Evolutionary conservation across 2,797 vertebrate species (phyloP).

Genomic region (Esox masquinongy): DNA sequence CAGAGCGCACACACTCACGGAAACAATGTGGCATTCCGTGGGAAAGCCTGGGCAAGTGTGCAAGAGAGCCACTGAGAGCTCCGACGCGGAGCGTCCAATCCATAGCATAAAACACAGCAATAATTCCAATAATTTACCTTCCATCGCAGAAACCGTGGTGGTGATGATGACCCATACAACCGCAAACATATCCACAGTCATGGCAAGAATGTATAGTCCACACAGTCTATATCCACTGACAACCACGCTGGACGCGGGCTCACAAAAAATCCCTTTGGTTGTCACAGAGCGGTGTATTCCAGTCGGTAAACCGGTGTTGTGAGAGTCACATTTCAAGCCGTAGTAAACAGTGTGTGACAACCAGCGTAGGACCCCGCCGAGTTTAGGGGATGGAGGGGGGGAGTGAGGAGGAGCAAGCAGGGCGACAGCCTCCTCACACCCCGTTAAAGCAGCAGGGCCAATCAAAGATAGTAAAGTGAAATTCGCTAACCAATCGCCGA

Average conservation of each 20-base stretch:
- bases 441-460: conserved; percentile 63
- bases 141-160: conserved; percentile 75
- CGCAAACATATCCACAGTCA: conserved; percentile 79
- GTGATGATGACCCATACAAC: conserved; percentile 70
- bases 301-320: conserved; percentile 64
- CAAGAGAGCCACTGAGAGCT: not conserved
- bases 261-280: conserved; percentile 63
- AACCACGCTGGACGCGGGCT: conserved; percentile 64
- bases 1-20: conserved; percentile 22
- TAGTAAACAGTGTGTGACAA: conserved; percentile 79
- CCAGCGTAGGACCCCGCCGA: conserved; percentile 53
- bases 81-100: conserved; percentile 16
- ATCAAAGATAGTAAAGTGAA: conserved; percentile 62
- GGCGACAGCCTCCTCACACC: conserved; percentile 56
- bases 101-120: conserved; percentile 29
- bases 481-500: conserved; percentile 69
- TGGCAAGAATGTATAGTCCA: conserved; percentile 69
- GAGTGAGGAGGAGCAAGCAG: conserved; percentile 25
- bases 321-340: conserved; percentile 80
- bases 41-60: conserved; percentile 6
- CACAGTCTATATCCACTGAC: conserved; percentile 63
- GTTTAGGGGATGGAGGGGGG: conserved; percentile 31
- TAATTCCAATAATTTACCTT: conserved; percentile 71
- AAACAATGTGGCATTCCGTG: conserved; percentile 13
- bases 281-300: conserved; percentile 73